A percentile compares a stretch with the other conserved stretches of the same genome.
Evolutionary conservation across 2,888 invertebrate genomes (phyloP).

Genomic region (Gastrophysa polygoni): DNA sequence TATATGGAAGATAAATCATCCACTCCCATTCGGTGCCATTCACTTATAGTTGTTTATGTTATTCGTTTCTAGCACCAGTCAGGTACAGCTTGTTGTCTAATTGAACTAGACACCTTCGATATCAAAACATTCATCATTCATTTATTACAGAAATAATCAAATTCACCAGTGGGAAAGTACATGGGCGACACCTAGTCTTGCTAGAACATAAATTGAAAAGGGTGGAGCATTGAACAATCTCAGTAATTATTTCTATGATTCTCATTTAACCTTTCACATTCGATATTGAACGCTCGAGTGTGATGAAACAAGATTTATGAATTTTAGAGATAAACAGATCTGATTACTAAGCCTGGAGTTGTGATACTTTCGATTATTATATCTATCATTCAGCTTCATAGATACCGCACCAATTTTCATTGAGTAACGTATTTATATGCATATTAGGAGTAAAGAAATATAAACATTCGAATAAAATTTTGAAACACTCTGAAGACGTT

Average conservation of each 20-base stretch:
- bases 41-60: no score
- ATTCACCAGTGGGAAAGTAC: neutral
- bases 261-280: constrained; percentile 28
- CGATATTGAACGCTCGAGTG: constrained; percentile 17
- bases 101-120: neutral
- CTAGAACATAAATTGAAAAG: neutral
- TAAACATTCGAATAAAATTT: no score
- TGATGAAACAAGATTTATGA: constrained; percentile 32
- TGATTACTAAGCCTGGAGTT: constrained; percentile 27
- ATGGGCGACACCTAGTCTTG: neutral
- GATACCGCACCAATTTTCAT: no score
- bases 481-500: no score
- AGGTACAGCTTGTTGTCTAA: no score
- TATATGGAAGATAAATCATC: no score
- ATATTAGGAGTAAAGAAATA: no score
- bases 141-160: neutral
- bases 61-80: no score
- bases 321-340: constrained; percentile 28
- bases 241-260: constrained; percentile 15
- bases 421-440: no score
- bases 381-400: neutral
- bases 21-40: no score
- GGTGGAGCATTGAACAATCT: neutral
- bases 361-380: constrained; percentile 30
- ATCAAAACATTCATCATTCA: neutral